Conservation (phyloP, 2,888 invertebrate genomes). For the Philhelius pedissequus region DNA sequence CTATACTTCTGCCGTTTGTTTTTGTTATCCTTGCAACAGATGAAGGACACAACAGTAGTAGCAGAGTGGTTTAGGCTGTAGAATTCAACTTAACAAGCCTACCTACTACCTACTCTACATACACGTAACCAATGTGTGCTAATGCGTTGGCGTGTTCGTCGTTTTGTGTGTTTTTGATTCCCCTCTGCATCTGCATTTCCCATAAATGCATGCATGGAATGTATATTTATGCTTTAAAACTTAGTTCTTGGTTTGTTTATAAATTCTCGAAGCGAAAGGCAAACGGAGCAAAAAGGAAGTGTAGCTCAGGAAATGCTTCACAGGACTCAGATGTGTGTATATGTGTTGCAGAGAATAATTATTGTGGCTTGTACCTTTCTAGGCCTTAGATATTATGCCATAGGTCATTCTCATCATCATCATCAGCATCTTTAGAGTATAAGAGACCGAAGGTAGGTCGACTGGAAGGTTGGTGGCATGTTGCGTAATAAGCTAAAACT, state of each 20-base stretch:
- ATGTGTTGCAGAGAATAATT: constrained; percentile 1
- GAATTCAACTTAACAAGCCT: constrained; percentile 25
- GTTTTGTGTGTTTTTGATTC: not conserved
- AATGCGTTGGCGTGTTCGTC: not conserved
- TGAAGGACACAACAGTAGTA: constrained; percentile 32
- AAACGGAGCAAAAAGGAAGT: constrained; percentile 19
- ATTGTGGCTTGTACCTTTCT: constrained; percentile 6
- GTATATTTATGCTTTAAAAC: constrained; percentile 30
- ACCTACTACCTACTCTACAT: too few species aligned
- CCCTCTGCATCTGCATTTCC: not conserved
- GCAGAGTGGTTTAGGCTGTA: not conserved
- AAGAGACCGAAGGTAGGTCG: not conserved
- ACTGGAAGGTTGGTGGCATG: constrained; percentile 44
- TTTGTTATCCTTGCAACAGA: constrained; percentile 55
- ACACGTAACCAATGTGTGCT: not conserved
- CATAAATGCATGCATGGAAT: not conserved
- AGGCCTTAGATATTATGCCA: not conserved
- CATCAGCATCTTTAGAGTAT: not conserved
- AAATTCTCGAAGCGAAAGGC: constrained; percentile 22
- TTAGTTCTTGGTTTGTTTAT: constrained; percentile 40
- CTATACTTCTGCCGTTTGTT: constrained; percentile 53
- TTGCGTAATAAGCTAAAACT: constrained; percentile 52
- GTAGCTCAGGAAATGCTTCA: constrained; percentile 23
- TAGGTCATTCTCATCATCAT: constrained; percentile 11
- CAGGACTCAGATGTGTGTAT: not conserved